Base-by-base conservation (phyloP, 2,888 invertebrate species). In the Ernsta delagoae region DNA sequence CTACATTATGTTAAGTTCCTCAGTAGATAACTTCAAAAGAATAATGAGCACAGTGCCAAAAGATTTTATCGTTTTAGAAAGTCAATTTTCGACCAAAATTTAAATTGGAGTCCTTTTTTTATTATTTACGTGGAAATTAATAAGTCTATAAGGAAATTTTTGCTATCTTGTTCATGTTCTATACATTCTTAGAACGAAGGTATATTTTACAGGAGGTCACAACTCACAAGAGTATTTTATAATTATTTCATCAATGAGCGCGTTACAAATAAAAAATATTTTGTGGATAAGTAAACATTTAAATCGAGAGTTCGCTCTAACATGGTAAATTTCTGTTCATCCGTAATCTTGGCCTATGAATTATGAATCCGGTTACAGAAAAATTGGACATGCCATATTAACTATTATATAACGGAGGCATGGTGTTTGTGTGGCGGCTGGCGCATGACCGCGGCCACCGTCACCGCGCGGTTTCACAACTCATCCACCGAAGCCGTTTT, bases 401-500 rank as follows among this genome's bases (percentile, higher is more conserved):
- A 82, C 82, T 83, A 83, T 89, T 89, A 88, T 84, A 87, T 90
- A 88, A 90, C 75, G 59, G 54, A 62, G 71, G 74, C 65, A 71
- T 72, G 76, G 76, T 75, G 76, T 76, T 80, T 81, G 82, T 84
- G 81, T 83, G 80, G 82, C 80, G 80, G 84, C 73, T 73, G 75
- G 75, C 72, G 73, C 74, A 72, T 75, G 73, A 63, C 75, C 75
- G 72, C 61, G 70, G 74, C 78, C 79, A 79, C 81, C 84, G 85
- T 80, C 78, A 82, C 79, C 85, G 85, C 85, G 84, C 83, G 86
- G 87, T 92, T 92, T 91, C 92, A 87, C 91, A 92, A 92, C 86
- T 77, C 89, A 88, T 85, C 87, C 87, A 87, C 88, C 84, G 84
- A 83, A 85, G 84, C 85, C 90, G 92, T 92, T 92, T 93, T 93